Conservation (phyloP, 2,888 invertebrate species). For the Orthonevra nobilis region DNA sequence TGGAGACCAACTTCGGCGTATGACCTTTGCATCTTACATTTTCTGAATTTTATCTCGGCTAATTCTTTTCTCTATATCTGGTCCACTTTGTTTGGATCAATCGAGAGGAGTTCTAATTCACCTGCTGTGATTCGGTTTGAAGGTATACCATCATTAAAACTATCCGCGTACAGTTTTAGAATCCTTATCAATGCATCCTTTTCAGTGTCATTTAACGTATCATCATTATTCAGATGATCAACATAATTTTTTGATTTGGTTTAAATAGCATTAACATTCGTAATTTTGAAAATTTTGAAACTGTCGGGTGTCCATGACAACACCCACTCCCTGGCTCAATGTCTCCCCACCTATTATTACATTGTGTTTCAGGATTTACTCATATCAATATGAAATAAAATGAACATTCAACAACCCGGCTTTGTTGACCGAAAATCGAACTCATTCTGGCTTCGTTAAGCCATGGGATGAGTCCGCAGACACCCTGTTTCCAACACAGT, state of each 20-base stretch:
- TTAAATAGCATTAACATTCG: neutral
- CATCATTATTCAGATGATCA: conserved; percentile 10
- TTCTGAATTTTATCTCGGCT: conserved; percentile 8
- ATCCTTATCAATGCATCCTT: conserved; percentile 8
- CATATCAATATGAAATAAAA: conserved; percentile 15
- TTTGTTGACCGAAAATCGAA: too few relatives aligned
- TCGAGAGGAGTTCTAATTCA: conserved; percentile 13
- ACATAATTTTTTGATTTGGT: conserved; percentile 14
- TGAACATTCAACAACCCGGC: neutral
- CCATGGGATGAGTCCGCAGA: too few relatives aligned
- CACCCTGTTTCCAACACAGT: too few relatives aligned
- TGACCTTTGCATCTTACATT: conserved; percentile 3
- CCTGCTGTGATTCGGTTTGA: conserved; percentile 14
- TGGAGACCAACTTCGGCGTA: conserved; percentile 4
- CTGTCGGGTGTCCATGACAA: neutral
- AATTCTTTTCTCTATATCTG: conserved; percentile 1
- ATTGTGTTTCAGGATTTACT: conserved; percentile 3
- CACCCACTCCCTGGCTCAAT: conserved; percentile 6
- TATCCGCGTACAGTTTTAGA: conserved; percentile 14
- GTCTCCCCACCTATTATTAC: conserved; percentile 18
- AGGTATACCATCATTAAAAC: conserved; percentile 19
- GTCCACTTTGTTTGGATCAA: conserved; percentile 8
- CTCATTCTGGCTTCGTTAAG: too few relatives aligned
- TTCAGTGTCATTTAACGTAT: conserved; percentile 1
- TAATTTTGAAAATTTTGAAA: neutral